These are phyloP conservation scores for Malacoraja senta DNA, from an alignment of 2,797 vertebrate genomes.

Conservation along the genomic window DNA sequence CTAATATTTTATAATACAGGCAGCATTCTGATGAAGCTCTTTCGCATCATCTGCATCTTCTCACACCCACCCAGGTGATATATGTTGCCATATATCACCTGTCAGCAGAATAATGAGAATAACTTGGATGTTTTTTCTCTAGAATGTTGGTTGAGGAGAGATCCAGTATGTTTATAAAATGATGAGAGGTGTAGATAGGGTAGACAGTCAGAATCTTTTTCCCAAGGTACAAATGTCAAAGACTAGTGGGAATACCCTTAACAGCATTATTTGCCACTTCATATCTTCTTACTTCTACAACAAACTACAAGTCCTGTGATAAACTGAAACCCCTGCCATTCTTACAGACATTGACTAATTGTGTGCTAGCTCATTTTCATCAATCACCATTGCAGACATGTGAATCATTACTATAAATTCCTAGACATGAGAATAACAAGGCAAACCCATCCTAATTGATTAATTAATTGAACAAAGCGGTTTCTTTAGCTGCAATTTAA, in stretches of 20 bases:
- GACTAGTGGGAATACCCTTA: no score
- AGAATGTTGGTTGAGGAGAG: no score
- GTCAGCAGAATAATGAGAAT: conserved; percentile 32
- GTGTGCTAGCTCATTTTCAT: conserved; percentile 76
- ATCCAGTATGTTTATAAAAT: no score
- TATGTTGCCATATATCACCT: not conserved
- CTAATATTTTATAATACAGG: no score
- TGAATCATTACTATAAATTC: conserved; percentile 24
- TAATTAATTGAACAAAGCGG: conserved; percentile 35
- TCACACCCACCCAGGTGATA: no score
- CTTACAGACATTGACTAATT: conserved; percentile 75
- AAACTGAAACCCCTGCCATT: conserved; percentile 61
- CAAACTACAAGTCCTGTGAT: conserved; percentile 19
- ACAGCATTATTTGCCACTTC: conserved; percentile 1
- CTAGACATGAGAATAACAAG: conserved; percentile 33
- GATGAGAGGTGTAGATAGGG: no score
- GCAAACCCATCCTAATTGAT: conserved; percentile 37
- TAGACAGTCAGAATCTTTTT: no score
- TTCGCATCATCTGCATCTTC: no score
- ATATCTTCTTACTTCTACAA: not conserved
- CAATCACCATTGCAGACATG: conserved; percentile 53
- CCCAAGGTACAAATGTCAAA: no score
- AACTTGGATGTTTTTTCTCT: not conserved
- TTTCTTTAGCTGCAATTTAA: conserved; percentile 26
- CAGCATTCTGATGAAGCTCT: no score